Conservation (phyloP, 2,888 invertebrate genomes). For the Dolomedes plantarius region DNA sequence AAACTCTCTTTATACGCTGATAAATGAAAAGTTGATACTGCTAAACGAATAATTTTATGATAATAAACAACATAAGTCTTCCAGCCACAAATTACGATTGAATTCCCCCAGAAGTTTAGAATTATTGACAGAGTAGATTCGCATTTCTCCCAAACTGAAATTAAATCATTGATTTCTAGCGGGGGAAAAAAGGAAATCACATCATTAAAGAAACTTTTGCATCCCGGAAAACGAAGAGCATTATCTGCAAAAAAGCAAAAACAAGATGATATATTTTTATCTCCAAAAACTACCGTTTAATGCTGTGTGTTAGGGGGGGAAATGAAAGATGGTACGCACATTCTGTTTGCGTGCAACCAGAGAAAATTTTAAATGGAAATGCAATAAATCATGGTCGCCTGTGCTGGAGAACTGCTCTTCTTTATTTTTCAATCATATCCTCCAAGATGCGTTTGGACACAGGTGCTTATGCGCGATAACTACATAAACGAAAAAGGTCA, state of each 20-base stretch:
- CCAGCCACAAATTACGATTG: background rate
- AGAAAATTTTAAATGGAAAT: slow-evolving; percentile 37
- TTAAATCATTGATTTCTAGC: background rate
- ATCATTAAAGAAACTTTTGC: slow-evolving; percentile 7
- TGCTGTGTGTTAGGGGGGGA: background rate
- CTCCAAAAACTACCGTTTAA: background rate
- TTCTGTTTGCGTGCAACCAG: slow-evolving; percentile 1
- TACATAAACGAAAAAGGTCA: slow-evolving; percentile 68
- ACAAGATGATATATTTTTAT: background rate
- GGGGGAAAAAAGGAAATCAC: background rate
- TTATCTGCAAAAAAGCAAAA: background rate
- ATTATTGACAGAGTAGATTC: background rate
- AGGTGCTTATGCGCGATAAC: slow-evolving; percentile 64
- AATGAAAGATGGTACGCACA: background rate
- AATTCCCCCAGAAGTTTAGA: background rate
- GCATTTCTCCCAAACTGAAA: background rate
- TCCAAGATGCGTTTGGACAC: slow-evolving; percentile 41
- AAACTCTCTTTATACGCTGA: too few relatives aligned
- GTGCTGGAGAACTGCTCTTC: background rate
- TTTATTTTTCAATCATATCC: slow-evolving; percentile 10
- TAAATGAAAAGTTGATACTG: too few relatives aligned
- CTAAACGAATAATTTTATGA: too few relatives aligned
- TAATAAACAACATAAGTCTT: too few relatives aligned
- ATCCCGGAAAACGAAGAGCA: background rate
- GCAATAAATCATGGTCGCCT: slow-evolving; percentile 42